Evolutionary conservation across 1,140 invertebrate genomes (phyloP), one percentile per base, ranked within the genome.

Genomic region (Trialeurodes vaporariorum): DNA sequence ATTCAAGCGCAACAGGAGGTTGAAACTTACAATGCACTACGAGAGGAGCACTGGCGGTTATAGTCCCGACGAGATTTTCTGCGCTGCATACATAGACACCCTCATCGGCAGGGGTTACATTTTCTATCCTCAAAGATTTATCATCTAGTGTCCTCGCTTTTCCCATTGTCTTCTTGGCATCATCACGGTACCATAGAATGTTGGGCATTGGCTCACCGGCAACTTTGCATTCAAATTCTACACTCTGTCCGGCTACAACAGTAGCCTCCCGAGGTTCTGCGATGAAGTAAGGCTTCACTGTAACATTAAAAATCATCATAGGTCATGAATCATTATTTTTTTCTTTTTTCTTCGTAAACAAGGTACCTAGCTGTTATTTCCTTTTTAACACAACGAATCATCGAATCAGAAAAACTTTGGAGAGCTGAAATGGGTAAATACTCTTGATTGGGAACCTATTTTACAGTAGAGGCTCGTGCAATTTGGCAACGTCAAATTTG

Each of bases 151-250:
- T 86, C 59, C 86, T 82, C 5, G 86, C 87, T 71, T 89, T 81
- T 5, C 88, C 86, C 62, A 86, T 83, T 0, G 90, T 88, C 81
- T 93, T 91, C 74, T 89, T 87, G 17, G 87, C 89, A 70, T 91
- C 90, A 76, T 94, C 89, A 73, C 93, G 87, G 62, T 89, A 85
- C 95, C 94, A 96, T 61, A 94, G 84, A 13, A 96, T 87, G 71
- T 91, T 87, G 0, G 93, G 92, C 25, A 83, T 81, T n/a, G 94
- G 94, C 78, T 94, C 92, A 13, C 94, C 95, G 64, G 90, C 90
- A 0, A 93, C 93, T 64, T 86, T 84, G 76, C 95, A 98, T 61
- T 90, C 87, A 75, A 98, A 93, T 69, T 90, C 86, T 0, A 92
- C 90, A 23, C 84, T 86, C 75, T 91, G 86, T 13, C 91, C 91